Percentiles rank a stretch among this genome's conserved stretches.
Conservation (phyloP, 1,140 invertebrate species). For the Zaprionus camerounensis region DNA sequence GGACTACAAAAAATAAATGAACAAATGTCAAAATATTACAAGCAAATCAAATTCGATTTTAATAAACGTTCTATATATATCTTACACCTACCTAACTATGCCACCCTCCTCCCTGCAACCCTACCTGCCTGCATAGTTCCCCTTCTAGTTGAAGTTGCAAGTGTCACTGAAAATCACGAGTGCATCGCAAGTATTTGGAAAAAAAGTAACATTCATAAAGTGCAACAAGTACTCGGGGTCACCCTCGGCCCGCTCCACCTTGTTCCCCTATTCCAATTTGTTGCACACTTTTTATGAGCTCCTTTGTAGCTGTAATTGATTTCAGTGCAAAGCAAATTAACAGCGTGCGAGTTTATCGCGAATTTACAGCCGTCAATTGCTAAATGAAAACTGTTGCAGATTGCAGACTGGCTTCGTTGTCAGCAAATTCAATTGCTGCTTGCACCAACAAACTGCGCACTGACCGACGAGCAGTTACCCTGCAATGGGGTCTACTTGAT, state of each 20-base stretch:
- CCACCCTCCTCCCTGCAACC: too few species aligned
- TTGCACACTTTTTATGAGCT: constrained; percentile 11
- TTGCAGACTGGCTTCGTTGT: constrained; percentile 42
- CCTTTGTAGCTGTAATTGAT: constrained; percentile 44
- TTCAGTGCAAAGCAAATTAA: constrained; percentile 63
- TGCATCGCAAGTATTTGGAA: too few species aligned
- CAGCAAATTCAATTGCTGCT: constrained; percentile 61
- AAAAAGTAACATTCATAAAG: neutral
- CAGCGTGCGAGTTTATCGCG: constrained; percentile 61
- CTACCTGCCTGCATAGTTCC: neutral
- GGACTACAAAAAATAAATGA: too few species aligned
- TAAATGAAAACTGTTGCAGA: constrained; percentile 54
- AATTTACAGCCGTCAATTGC: constrained; percentile 54
- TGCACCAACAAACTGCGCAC: neutral
- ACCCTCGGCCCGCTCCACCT: too few species aligned
- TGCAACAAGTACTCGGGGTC: neutral
- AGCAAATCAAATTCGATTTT: too few species aligned
- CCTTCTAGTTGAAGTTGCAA: neutral
- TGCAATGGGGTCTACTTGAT: too few species aligned
- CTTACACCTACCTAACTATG: neutral
- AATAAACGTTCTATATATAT: neutral
- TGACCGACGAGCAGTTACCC: constrained; percentile 5
- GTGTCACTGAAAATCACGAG: too few species aligned
- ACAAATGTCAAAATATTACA: too few species aligned
- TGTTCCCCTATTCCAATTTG: neutral